Evolutionary conservation across 2,113 vertebrate species (phyloP).

Genomic region (Sitta europaea): DNA sequence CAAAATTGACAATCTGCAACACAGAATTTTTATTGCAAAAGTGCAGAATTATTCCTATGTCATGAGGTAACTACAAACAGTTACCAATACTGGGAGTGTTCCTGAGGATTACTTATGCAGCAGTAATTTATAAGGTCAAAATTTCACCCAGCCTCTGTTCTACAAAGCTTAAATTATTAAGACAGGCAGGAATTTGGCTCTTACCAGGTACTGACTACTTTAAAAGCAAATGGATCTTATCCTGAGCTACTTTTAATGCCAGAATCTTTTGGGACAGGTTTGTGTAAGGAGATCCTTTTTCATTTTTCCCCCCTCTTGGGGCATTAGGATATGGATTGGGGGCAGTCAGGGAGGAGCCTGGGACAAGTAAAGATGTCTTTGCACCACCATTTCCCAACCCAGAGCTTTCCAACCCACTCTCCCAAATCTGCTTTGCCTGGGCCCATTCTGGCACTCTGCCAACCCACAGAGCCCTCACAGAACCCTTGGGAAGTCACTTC

Average conservation of each 20-base stretch:
- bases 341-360: neutral
- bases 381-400: neutral
- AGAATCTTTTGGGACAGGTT: neutral
- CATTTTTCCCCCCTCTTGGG: neutral
- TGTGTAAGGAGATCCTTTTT: neutral
- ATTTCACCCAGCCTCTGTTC: slow-evolving; percentile 28
- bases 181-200: slow-evolving; percentile 36
- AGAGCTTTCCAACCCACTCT: neutral
- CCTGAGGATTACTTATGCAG: slow-evolving; percentile 14
- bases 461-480: neutral
- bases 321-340: neutral
- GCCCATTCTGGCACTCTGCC: neutral
- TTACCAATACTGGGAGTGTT: neutral
- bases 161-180: slow-evolving; percentile 50
- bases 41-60: neutral
- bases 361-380: neutral
- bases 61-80: neutral
- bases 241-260: slow-evolving; percentile 14
- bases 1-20: neutral
- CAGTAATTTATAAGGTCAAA: slow-evolving; percentile 29
- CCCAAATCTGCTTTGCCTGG: neutral
- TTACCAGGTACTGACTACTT: slow-evolving; percentile 11
- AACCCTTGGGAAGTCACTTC: neutral
- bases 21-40: neutral
- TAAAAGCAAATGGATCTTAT: slow-evolving; percentile 40